phyloP scores from a whole-genome alignment of 2,113 vertebrate genomes.

The Poicephalus meyeri region DNA sequence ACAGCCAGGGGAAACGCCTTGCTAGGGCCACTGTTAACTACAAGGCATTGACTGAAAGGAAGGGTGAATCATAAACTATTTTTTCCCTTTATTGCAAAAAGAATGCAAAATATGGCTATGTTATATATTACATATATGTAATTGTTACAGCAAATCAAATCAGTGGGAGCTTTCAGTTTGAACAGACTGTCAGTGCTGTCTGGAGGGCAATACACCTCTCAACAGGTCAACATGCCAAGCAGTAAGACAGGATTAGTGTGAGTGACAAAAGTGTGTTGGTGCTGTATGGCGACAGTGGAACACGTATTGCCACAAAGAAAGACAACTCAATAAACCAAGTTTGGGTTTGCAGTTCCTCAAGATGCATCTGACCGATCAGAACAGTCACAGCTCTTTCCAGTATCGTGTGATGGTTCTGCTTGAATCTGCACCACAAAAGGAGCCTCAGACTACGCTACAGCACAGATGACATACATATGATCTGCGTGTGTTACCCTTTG shows the following conservation, averaged over 20 bases:
- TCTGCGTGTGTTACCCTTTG: not conserved
- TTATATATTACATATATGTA: not conserved
- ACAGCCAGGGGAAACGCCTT: accelerated
- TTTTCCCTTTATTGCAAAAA: not conserved
- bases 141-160: not conserved
- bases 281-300: not conserved
- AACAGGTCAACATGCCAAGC: not conserved
- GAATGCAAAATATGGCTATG: accelerated
- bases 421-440: not conserved
- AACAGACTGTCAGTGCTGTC: accelerated
- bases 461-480: not conserved
- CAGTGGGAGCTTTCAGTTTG: not conserved
- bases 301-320: accelerated
- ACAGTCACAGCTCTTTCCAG: not conserved
- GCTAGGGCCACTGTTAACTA: not conserved
- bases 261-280: not conserved
- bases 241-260: not conserved
- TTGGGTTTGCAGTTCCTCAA: not conserved
- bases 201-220: not conserved
- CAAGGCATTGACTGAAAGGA: not conserved
- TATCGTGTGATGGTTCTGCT: accelerated
- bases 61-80: not conserved
- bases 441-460: not conserved
- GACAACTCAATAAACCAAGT: not conserved
- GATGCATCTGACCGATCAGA: not conserved